Evolutionary conservation across 2,113 vertebrate genomes (phyloP), one percentile per base, ranked within the genome.

Genomic region (Oxyura jamaicensis): DNA sequence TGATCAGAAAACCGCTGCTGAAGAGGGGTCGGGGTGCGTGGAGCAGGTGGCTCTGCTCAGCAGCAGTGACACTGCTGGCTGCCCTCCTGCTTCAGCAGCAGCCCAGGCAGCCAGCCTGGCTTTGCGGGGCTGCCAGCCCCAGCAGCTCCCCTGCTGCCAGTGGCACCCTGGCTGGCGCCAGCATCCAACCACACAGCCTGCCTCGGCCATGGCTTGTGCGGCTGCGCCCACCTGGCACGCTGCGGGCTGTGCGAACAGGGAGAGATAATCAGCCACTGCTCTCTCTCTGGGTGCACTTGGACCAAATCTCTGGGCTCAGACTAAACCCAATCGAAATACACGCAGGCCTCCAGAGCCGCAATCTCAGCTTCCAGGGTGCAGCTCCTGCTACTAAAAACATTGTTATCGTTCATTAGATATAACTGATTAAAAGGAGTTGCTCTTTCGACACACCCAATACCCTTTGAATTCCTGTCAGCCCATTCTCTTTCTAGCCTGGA

Each of bases 171-270:
- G 31, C 42, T 86, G 58, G 36, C 63, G 66, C 73, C 83, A 65
- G 72, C 3, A 13, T 18, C 73, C 92, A 73, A 91, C 13, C 80
- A 92, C 52, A 74, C 73, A 74, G 52, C 65, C 76, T 83, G 68
- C 41, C 23, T 69, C 41, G 44, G 13, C 31, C 8, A 3, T 0
- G 0, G 19, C n/a, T 85, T 0, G 0, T 46, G 72, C 75, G 58
- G 56, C 90, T 86, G 83, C 1, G 3, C 50, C 55, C 1, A 1
- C 66, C 72, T 66, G 53, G 55, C 52, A 17, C 3, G 0, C 36
- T 0, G 0, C 1, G 1, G 20, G 52, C 41, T 41, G 62, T 72
- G 69, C 35, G 16, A 60, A 88, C 59, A 53, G 8, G 6, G 25
- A 93, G 53, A 76, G 53, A 52, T 41, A 35, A 88, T 85, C 41